Base-by-base conservation (phyloP, 2,888 invertebrate genomes). In the Alsophila aescularia region DNA sequence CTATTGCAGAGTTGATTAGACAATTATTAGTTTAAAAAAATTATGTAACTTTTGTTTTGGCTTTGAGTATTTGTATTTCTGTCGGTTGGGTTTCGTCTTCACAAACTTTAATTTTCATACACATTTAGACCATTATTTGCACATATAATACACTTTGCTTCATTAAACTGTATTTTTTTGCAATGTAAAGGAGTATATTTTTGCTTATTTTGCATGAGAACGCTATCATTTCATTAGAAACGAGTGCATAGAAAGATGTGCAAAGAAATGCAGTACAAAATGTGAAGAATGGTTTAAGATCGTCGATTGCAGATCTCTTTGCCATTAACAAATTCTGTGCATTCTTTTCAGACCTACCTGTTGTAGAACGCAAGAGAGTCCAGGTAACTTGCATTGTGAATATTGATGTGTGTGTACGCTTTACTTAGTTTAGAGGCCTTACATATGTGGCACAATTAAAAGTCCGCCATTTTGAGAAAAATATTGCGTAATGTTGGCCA, bases 291-390 rank as follows among this genome's bases (percentile, higher is more conserved):
- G 58, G 36, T 58, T 52, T 69, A 35, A 37, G 42, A 24, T 52
- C 12, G 36, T 68, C 65, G 69, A 60, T 79, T 81, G 81, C 83
- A 75, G 62, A 62, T 63, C 66, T 85, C 88, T 89, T 87, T 89
- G 88, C 85, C 77, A 75, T 80, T 79, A 70, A 83, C 78, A 72
- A 73, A 58, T 69, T 90, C 90, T 90, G 84, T 90, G 90, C 90
- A 88, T 88, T 90, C 88, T 88, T 90, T 90, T 90, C 90, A 90
- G 90, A 87, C 66, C 69, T 89, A 85, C 89, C 81, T 79, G 85
- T 86, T 80, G 79, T 78, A 71, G 73, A 73, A 69, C 68, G 70
- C 73, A 69, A 67, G 66, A 65, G 52, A 64, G 64, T 57, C 52
- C 66, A 78, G 79, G 76, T 79, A 78, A 65, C 52, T 59, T 43